Conservation (phyloP, 2,888 invertebrate genomes). For the Cryptus viduatorius region DNA sequence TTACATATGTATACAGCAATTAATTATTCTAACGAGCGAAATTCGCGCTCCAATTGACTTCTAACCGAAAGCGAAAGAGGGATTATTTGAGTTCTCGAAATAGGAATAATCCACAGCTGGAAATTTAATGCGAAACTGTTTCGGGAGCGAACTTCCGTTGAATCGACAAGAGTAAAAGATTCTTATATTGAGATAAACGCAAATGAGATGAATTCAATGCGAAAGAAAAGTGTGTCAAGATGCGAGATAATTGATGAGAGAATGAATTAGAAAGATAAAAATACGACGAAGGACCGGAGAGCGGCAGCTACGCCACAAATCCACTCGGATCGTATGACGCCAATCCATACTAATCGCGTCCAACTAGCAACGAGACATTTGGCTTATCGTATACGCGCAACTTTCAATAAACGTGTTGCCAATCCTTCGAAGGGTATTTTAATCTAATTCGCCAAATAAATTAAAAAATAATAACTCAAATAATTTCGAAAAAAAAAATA, state of each 20-base stretch:
- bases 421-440: not conserved
- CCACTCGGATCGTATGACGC: not conserved
- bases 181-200: slow-evolving; percentile 53
- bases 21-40: not conserved
- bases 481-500: too few relatives aligned
- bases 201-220: slow-evolving; percentile 29
- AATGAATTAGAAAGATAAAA: slow-evolving; percentile 38
- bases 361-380: not conserved
- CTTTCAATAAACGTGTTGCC: not conserved
- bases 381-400: not conserved
- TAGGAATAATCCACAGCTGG: slow-evolving; percentile 19
- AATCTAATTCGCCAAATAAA: not conserved
- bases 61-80: not conserved
- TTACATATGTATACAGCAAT: not conserved
- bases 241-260: slow-evolving; percentile 36
- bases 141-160: slow-evolving; percentile 30
- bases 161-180: slow-evolving; percentile 28
- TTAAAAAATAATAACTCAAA: not conserved
- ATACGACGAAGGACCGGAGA: slow-evolving; percentile 21
- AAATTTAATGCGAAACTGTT: slow-evolving; percentile 3
- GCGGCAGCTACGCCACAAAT: slow-evolving; percentile 20
- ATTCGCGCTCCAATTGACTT: not conserved
- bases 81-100: slow-evolving; percentile 4
- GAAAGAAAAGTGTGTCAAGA: not conserved
- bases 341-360: not conserved